Percentiles rank a stretch among this genome's conserved stretches.
Evolutionary conservation across 2,113 vertebrate genomes (phyloP).

Genomic region (Heteronetta atricapilla): DNA sequence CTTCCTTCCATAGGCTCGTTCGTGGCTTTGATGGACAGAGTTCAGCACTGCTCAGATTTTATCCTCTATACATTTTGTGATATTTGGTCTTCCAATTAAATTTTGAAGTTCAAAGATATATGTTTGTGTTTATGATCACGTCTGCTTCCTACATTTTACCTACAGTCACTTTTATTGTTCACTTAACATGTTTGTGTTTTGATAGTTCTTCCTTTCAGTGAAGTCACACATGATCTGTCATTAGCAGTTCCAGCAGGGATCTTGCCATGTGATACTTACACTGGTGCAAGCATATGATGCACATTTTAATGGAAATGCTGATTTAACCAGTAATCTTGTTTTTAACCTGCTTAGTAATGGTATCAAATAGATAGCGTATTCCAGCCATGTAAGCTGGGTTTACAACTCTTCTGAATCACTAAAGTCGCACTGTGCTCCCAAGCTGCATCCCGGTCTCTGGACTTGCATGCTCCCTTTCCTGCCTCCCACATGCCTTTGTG

Average conservation of each 20-base stretch:
- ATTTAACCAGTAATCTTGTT: not conserved
- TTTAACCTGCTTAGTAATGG: not conserved
- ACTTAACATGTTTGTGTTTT: not conserved
- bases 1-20: not conserved
- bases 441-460: not conserved
- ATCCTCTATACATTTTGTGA: not conserved
- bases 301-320: not conserved
- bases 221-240: not conserved
- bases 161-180: not conserved
- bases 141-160: not conserved
- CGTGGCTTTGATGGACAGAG: not conserved
- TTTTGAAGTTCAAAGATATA: not conserved
- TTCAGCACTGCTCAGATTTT: not conserved
- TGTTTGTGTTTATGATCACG: not conserved
- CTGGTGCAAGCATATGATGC: not conserved
- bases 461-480: not conserved
- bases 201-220: not conserved
- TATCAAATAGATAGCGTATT: not conserved
- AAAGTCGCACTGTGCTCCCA: not conserved
- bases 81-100: not conserved
- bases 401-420: not conserved
- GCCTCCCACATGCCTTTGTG: not conserved
- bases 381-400: not conserved
- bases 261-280: not conserved
- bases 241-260: not conserved